Conservation (phyloP, 2,888 invertebrate genomes). For the Rhimphoctona megacephalus region DNA sequence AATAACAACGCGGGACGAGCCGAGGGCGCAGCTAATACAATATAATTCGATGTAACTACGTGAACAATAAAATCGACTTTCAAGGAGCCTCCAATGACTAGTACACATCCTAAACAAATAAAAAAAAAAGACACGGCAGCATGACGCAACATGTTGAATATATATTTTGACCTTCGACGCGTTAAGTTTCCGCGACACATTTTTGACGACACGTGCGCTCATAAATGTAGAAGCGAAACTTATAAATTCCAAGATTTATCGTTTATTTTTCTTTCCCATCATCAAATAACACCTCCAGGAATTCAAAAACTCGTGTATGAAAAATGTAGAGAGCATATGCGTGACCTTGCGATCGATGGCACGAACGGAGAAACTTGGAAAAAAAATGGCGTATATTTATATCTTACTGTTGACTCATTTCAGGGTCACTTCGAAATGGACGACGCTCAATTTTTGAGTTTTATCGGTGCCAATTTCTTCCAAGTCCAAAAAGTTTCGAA, state of each 20-base stretch:
- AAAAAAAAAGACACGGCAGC: slow-evolving; percentile 19
- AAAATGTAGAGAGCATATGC: slow-evolving; percentile 57
- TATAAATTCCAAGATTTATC: slow-evolving; percentile 45
- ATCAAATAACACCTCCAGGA: slow-evolving; percentile 66
- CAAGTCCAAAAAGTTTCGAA: neutral
- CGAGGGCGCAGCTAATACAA: neutral
- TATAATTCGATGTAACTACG: neutral
- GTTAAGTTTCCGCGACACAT: slow-evolving; percentile 31
- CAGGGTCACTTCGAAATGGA: neutral
- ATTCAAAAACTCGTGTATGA: slow-evolving; percentile 68
- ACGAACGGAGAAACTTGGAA: slow-evolving; percentile 11
- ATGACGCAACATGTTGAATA: slow-evolving; percentile 33
- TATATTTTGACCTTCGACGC: slow-evolving; percentile 41
- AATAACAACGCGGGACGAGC: neutral
- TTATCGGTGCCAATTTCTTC: neutral
- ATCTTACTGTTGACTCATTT: neutral
- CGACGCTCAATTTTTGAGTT: neutral
- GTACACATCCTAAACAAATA: slow-evolving; percentile 9
- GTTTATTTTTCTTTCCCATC: slow-evolving; percentile 63
- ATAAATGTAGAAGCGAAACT: slow-evolving; percentile 20
- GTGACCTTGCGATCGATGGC: slow-evolving; percentile 3
- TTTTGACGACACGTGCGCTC: slow-evolving; percentile 37
- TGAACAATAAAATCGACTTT: neutral
- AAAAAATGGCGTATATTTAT: neutral
- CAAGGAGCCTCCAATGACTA: neutral